A percentile compares a stretch with the other conserved stretches of the same genome.
These are phyloP conservation scores for Pycnonotus jocosus DNA, from an alignment of 2,113 vertebrate genomes.

Conservation along the genomic window DNA sequence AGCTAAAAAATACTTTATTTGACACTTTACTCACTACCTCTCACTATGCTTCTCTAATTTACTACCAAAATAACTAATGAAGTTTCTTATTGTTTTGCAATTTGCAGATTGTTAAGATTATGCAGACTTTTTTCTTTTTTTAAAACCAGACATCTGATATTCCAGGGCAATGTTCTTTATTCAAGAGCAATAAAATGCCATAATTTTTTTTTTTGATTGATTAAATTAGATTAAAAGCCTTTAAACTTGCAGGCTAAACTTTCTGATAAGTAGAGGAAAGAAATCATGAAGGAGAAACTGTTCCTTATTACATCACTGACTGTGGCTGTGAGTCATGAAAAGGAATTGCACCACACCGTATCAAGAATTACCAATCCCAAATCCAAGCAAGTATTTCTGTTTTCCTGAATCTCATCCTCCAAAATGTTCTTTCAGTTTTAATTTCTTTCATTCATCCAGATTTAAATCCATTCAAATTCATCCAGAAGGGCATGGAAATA, in stretches of 20 bases:
- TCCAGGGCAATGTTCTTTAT: neutral
- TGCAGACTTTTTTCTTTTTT: neutral
- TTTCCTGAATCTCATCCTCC: neutral
- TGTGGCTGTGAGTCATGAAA: neutral
- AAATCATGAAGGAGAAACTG: neutral
- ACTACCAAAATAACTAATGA: neutral
- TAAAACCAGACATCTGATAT: neutral
- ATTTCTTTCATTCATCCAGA: neutral
- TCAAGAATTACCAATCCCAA: neutral
- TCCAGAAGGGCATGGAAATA: neutral
- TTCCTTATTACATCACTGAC: neutral
- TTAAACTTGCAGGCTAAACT: neutral
- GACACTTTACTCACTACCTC: neutral
- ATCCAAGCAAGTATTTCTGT: neutral
- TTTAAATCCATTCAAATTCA: neutral
- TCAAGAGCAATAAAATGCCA: neutral
- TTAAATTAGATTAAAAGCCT: neutral
- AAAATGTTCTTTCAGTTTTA: neutral
- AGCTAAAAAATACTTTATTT: neutral
- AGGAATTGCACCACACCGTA: rapidly evolving
- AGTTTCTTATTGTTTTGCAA: neutral
- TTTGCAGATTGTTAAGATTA: neutral
- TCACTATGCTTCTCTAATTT: neutral
- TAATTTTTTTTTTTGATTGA: neutral
- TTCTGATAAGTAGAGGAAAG: neutral